Evolutionary conservation across 2,113 vertebrate genomes (phyloP).

Genomic region (Leucopsar rothschildi): DNA sequence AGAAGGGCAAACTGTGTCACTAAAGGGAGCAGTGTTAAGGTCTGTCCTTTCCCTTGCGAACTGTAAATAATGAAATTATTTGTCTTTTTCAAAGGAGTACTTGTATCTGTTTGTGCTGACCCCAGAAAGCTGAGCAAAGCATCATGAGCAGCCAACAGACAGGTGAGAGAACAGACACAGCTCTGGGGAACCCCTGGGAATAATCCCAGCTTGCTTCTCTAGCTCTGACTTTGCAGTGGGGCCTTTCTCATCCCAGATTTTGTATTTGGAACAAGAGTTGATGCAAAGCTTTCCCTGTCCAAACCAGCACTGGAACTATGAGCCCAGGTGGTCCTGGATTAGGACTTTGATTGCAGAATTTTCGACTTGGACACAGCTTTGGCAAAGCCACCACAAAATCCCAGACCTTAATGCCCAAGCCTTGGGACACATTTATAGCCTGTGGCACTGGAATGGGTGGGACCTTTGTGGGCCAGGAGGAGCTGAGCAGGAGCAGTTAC

Average conservation of each 20-base stretch:
- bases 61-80: neutral
- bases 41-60: neutral
- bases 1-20: neutral
- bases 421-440: neutral
- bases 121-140: neutral
- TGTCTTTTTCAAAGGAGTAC: neutral
- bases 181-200: neutral
- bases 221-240: neutral
- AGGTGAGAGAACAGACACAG: slow-evolving; percentile 36
- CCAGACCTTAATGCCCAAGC: too few species aligned
- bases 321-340: accelerated
- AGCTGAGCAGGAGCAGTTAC: neutral
- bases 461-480: neutral
- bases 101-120: neutral
- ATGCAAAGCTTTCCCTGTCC: neutral
- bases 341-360: neutral
- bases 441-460: neutral
- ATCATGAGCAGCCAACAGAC: neutral
- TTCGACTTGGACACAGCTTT: neutral
- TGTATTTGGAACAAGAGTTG: neutral
- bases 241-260: neutral
- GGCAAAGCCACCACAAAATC: neutral
- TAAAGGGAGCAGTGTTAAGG: neutral
- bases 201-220: neutral
- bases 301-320: accelerated